Conservation (phyloP, 2,113 vertebrate species). For the Coryphaenoides rupestris region DNA sequence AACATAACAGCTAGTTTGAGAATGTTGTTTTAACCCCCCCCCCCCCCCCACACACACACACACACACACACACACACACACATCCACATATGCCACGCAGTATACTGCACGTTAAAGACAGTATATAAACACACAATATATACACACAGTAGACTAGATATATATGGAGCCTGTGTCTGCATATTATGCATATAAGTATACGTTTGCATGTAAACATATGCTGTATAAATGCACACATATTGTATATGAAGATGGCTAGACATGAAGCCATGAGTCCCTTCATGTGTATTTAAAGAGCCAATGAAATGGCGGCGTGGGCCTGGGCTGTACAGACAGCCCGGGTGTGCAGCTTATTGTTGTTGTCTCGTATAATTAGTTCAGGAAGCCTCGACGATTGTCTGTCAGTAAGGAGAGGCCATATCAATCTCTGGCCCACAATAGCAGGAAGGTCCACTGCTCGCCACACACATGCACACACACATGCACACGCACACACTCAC, state of each 20-base stretch:
- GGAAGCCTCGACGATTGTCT: constrained; percentile 97
- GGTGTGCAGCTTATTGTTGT: constrained; percentile 90
- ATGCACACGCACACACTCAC: constrained; percentile 10
- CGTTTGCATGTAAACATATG: no score
- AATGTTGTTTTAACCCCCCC: constrained; percentile 18
- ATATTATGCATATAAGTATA: no score
- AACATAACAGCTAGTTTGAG: constrained; percentile 58
- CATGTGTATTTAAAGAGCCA: constrained; percentile 27
- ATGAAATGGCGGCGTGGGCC: no score
- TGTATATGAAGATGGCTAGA: background rate
- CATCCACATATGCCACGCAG: constrained; percentile 30
- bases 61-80: constrained; percentile 16
- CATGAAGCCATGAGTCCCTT: constrained; percentile 15
- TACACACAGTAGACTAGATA: background rate
- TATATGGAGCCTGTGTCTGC: constrained; percentile 23
- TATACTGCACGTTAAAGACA: no score
- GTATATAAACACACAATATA: background rate
- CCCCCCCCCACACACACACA: constrained; percentile 31
- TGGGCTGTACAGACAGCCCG: constrained; percentile 4
- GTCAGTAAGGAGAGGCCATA: constrained; percentile 95
- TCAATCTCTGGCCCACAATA: constrained; percentile 96
- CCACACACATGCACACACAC: constrained; percentile 31
- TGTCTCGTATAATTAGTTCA: constrained; percentile 99
- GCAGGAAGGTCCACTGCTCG: constrained; percentile 86
- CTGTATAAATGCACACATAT: background rate